Evolutionary conservation across 2,888 invertebrate genomes (phyloP).

Genomic region (Trisateles emortualis): DNA sequence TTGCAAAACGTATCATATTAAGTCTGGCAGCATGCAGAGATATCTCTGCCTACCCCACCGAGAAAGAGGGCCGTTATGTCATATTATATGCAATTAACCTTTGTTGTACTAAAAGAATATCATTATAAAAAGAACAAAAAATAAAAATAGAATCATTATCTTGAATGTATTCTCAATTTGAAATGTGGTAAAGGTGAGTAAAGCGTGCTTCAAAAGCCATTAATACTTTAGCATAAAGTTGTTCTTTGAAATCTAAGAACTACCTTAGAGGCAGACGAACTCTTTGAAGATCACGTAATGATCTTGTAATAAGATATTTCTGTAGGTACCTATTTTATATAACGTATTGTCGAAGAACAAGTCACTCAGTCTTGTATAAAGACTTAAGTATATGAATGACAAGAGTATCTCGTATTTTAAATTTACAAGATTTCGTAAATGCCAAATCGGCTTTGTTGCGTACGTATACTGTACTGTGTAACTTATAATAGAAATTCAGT

Average conservation of each 20-base stretch:
- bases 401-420: too few relatives aligned
- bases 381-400: conserved; percentile 10
- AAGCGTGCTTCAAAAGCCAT: conserved; percentile 25
- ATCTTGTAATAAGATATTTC: conserved; percentile 45
- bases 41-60: too few relatives aligned
- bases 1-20: too few relatives aligned
- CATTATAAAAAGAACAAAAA: conserved; percentile 11
- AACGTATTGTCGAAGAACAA: conserved; percentile 20
- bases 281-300: conserved; percentile 45
- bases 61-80: too few relatives aligned
- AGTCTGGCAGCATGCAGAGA: too few relatives aligned
- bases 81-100: too few relatives aligned
- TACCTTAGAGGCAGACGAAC: conserved; percentile 15
- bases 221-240: conserved; percentile 34
- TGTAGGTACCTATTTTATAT: conserved; percentile 20
- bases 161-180: conserved; percentile 27
- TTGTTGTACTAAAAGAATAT: too few relatives aligned
- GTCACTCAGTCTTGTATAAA: conserved; percentile 3
- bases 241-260: conserved; percentile 41
- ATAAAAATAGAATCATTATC: conserved; percentile 25
- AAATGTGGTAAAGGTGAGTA: conserved; percentile 15
- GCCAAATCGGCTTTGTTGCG: too few relatives aligned
- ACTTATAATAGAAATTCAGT: too few relatives aligned
- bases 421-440: too few relatives aligned
- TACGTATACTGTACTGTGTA: too few relatives aligned